Base-by-base conservation (phyloP, 2,888 invertebrate species). In the Eurytoma californica region DNA sequence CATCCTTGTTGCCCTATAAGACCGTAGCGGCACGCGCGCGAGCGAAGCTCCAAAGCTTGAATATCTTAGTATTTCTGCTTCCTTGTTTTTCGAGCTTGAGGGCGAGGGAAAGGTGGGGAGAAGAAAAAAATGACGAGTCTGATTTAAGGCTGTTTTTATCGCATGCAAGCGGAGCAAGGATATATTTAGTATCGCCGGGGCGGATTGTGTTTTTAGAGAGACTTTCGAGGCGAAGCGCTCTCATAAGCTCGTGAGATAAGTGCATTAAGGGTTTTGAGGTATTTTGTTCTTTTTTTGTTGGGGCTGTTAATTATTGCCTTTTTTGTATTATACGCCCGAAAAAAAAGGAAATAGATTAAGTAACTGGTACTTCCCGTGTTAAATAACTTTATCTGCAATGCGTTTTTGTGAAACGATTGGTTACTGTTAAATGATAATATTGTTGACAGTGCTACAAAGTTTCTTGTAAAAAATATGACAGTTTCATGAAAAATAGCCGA, bases 81-180 rank as follows among this genome's bases (percentile, higher is more conserved):
- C 49, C 60, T 63, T 68, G 61, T 66, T 72, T 60, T 72, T 57
- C 58, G 49, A 75, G 18, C 20, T 20, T n/a, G n/a, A 14, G 13
- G 28, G 2, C 18, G 20, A n/a, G 60, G 9, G 39, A 12, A 53
- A 5, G 39, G 5, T 24, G 7, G 49, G n/a, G 4, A 3, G 12
- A 3, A 14, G 24, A 13, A 39, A 57, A 20, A 70, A 67, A 65
- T 73, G 47, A 73, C 65, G 65, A 73, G 73, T 57, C 58, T 74
- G 74, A 67, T 74, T 74, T 74, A 74, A 68, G 67, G 53, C 67
- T 67, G 75, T 75, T 75, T 75, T 75, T 51, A 60, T 60, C 24
- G 53, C 75, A 16, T 3, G 58, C 0, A 39, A 7, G 30, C 7
- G n/a, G n/a, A 5, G 18, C 39, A 39, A 39, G n/a, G 28, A 61